Conservation (phyloP, 1,140 invertebrate genomes). For the Leptoteleia sp. region DNA sequence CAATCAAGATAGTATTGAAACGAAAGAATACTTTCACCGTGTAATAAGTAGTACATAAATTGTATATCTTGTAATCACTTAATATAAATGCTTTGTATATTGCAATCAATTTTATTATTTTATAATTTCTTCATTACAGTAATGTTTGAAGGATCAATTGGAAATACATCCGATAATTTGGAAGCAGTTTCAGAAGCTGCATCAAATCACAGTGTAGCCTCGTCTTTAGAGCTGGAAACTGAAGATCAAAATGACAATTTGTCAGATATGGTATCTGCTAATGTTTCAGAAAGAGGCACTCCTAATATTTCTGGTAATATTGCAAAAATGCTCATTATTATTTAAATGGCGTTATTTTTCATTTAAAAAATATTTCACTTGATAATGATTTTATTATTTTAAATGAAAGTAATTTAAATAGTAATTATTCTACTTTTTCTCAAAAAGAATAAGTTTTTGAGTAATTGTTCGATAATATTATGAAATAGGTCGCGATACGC, state of each 20-base stretch:
- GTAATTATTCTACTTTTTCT: too few relatives aligned
- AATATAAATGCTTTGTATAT: too few relatives aligned
- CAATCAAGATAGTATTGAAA: too few relatives aligned
- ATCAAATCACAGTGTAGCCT: constrained; percentile 96
- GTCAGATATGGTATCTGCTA: constrained; percentile 95
- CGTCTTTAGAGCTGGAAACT: constrained; percentile 90
- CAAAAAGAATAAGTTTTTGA: too few relatives aligned
- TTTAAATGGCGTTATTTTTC: too few relatives aligned
- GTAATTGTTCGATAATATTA: constrained; percentile 86
- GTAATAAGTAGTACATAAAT: too few relatives aligned
- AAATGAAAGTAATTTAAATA: too few relatives aligned
- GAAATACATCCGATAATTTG: constrained; percentile 95
- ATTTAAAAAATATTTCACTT: too few relatives aligned
- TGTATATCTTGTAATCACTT: too few relatives aligned
- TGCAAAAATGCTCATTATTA: neutral
- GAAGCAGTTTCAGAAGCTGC: constrained; percentile 97
- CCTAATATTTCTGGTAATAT: constrained; percentile 92
- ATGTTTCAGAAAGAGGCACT: constrained; percentile 93
- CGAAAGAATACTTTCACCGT: too few relatives aligned
- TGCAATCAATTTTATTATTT: too few relatives aligned
- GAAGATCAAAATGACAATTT: constrained; percentile 96
- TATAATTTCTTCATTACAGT: constrained; percentile 62
- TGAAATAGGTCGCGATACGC: constrained; percentile 91
- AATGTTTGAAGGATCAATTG: constrained; percentile 85
- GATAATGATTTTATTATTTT: too few relatives aligned